Conservation (phyloP, 2,113 vertebrate genomes). For the Cynopterus brachyotis region DNA sequence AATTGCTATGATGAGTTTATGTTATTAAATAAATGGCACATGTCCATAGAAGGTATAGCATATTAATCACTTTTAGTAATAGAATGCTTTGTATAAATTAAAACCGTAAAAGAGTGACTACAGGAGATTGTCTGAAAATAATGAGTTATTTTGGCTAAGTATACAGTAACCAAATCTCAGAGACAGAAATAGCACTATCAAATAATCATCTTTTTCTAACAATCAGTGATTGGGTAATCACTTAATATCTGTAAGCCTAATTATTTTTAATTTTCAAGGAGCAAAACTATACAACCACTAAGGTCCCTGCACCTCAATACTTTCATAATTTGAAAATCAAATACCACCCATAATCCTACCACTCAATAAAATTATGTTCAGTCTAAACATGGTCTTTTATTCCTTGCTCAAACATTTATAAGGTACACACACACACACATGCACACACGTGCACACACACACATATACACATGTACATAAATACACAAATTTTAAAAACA, state of each 20-base stretch:
- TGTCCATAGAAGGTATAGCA: neutral
- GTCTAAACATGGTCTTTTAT: neutral
- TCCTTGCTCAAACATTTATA: neutral
- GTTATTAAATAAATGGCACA: neutral
- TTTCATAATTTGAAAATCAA: neutral
- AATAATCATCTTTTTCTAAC: neutral
- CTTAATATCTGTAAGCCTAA: neutral
- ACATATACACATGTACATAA: neutral
- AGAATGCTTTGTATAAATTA: neutral
- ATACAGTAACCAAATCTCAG: neutral
- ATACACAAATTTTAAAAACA: neutral
- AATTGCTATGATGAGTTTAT: neutral
- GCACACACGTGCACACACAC: no score
- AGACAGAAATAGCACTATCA: neutral
- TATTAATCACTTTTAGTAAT: neutral
- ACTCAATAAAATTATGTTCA: neutral
- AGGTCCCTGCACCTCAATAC: neutral
- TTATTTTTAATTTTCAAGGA: neutral
- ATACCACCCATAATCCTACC: neutral
- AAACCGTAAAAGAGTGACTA: neutral
- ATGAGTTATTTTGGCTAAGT: neutral
- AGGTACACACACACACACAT: neutral
- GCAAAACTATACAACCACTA: neutral
- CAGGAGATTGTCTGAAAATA: neutral
- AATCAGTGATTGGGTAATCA: neutral